Conservation (phyloP, 1,140 invertebrate genomes). For the Aphelinus atriplicis region DNA sequence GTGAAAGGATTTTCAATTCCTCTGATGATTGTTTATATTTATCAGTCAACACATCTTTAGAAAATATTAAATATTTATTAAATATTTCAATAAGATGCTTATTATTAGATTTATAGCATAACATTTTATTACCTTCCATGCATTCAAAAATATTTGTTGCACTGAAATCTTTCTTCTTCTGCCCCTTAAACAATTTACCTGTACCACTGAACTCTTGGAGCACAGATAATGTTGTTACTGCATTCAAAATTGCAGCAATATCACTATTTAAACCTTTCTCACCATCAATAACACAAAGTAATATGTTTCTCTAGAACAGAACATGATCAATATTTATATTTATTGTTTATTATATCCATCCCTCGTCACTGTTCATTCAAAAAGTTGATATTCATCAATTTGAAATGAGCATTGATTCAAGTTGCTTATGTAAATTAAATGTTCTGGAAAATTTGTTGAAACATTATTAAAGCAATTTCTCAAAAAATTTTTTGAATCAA, state of each 20-base stretch:
- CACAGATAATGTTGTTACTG: constrained; percentile 18
- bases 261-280: constrained; percentile 5
- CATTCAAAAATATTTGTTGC: constrained; percentile 25
- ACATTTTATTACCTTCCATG: constrained; percentile 22
- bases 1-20: constrained; percentile 1
- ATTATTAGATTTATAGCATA: no score
- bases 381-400: no score
- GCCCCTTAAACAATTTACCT: constrained; percentile 23
- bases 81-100: constrained; percentile 7
- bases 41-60: constrained; percentile 22
- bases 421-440: no score
- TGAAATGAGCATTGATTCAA: no score
- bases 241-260: constrained; percentile 20
- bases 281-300: constrained; percentile 8
- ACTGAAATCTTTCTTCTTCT: constrained; percentile 34
- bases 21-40: constrained; percentile 10
- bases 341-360: not conserved
- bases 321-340: not conserved
- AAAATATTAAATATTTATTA: not conserved
- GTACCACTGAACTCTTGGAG: constrained; percentile 21
- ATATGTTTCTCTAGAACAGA: constrained; percentile 31
- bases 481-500: not conserved
- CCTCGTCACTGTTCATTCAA: no score
- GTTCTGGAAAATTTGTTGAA: no score
- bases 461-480: not conserved